Base-by-base conservation (phyloP, 2,113 vertebrate species). In the Poeciliopsis retropinna region DNA sequence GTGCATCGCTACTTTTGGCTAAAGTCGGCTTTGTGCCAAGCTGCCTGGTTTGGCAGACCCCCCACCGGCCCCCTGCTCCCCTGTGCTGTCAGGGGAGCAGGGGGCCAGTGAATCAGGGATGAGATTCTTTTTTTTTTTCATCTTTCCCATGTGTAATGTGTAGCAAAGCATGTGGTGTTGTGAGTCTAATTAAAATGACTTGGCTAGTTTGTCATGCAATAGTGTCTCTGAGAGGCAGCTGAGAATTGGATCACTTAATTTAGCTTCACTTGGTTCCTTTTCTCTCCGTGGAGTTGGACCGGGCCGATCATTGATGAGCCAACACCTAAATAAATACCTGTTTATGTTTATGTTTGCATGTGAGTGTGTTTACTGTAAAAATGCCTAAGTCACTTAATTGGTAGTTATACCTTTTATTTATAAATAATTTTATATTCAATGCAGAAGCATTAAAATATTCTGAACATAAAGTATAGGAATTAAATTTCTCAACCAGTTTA, bases 141-240 rank as follows among this genome's bases (percentile, higher is more conserved):
- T 41, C 39, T 41, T 41, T 15, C 39, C 39, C 68, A 79, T 82
- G 81, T 80, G 64, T 80, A 86, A 80, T 41, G 62, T 86, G 81
- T 73, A 86, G 79, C 70, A 83, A 86, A 85, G 87, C 86, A 83
- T 81, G 79, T 82, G 78, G 73, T 79, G 81, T 80, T 82, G 75
- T 69, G 83, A 85, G 88, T 86, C 87, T 90, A 87, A 93, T 92
- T 91, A 91, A 90, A 89, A 87, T 81, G 79, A 91, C 80, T 91
- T 86, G 81, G 87, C 91, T 85, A 81, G 84, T 88, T 89, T 88
- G 80, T 84, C 79, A 76, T 83, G 76, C 57, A 10, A 79, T 72
- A 64, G 69, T 73, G 76, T 85, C 85, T 87, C 76, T 27, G 81
- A 83, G 87, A 87, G 80, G 81, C 81, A 83, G 85, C 79, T 64